These are phyloP conservation scores for Drosophila nikananu DNA, from an alignment of 1,140 invertebrate species.

Conservation along the genomic window DNA sequence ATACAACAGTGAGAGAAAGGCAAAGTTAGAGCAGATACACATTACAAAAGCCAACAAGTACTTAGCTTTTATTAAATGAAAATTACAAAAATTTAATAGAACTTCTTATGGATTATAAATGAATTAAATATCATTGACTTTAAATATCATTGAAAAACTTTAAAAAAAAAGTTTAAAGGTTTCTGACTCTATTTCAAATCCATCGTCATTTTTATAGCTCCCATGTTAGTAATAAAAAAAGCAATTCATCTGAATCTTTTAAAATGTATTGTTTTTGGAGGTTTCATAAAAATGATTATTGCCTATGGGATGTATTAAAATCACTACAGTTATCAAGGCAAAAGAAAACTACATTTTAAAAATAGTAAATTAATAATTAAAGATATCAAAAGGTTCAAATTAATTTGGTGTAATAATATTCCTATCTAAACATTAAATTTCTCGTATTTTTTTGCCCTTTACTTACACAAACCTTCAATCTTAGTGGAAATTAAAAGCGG, in stretches of 20 bases:
- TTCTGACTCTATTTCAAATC: background rate
- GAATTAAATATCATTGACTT: background rate
- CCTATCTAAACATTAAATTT: background rate
- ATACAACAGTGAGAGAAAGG: background rate
- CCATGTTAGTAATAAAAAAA: background rate
- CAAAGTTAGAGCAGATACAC: no score
- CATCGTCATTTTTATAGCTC: background rate
- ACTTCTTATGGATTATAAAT: background rate
- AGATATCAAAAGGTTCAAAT: background rate
- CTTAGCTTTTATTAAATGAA: no score
- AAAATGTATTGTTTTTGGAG: background rate
- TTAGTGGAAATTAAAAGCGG: slow-evolving; percentile 7
- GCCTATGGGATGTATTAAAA: background rate
- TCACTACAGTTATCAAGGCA: background rate
- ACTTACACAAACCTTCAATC: background rate
- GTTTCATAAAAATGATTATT: no score
- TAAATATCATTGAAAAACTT: background rate
- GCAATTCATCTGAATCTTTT: background rate
- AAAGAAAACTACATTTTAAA: background rate
- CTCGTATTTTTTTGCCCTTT: background rate
- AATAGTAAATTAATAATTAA: background rate
- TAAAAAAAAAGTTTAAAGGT: background rate
- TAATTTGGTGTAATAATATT: background rate
- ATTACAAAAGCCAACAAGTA: no score
- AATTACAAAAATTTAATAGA: no score